Percentiles rank a stretch among this genome's conserved stretches.
These are phyloP conservation scores for Mesocricetus auratus DNA, from an alignment of 2,113 vertebrate genomes.

Conservation along the genomic window DNA sequence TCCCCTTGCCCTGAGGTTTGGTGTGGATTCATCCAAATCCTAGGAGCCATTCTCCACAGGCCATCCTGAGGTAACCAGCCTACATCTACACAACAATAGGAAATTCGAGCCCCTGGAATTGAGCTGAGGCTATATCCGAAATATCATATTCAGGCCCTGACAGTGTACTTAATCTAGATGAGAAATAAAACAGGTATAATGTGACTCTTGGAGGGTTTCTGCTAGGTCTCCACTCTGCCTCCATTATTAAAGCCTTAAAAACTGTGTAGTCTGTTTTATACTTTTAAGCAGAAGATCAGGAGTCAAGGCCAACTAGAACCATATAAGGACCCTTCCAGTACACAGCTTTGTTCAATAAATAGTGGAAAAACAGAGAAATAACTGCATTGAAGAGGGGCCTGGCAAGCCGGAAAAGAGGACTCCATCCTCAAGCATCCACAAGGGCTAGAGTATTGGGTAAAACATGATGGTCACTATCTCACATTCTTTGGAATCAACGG, in stretches of 20 bases:
- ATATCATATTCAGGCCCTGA: no score
- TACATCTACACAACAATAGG: no score
- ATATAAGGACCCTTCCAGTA: not conserved
- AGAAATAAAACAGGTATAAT: not conserved
- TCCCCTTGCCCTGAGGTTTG: no score
- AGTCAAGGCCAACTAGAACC: not conserved
- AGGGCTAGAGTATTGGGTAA: not conserved
- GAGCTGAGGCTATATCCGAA: no score
- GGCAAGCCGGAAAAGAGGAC: not conserved
- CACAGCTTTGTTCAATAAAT: not conserved
- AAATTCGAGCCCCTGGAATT: no score
- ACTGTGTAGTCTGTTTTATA: not conserved
- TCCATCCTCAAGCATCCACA: not conserved
- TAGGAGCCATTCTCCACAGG: no score
- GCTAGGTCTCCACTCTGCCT: not conserved
- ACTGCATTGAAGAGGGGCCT: not conserved
- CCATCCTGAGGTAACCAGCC: no score
- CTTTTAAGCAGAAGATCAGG: not conserved
- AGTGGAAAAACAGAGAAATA: not conserved
- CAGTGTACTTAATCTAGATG: not conserved
- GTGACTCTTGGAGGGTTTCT: not conserved
- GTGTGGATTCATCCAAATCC: no score
- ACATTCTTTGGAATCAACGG: not conserved
- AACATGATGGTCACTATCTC: not conserved
- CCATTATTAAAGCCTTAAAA: not conserved